Conservation (phyloP, 2,888 invertebrate species). For the Idaea aversata region DNA sequence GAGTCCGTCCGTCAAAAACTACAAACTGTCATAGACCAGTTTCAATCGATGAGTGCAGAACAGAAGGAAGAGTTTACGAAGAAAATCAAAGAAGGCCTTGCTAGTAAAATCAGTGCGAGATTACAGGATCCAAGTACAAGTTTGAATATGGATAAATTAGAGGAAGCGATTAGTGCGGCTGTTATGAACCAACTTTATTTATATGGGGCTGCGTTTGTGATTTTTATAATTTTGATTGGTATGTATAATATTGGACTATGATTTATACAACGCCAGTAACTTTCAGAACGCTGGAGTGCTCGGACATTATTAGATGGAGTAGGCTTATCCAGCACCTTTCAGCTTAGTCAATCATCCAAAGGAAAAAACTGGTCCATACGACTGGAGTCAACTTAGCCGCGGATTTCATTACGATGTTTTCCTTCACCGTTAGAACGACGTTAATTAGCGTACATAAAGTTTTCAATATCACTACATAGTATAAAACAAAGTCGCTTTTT, state of each 20-base stretch:
- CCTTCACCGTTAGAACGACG: no score
- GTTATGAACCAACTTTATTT: slow-evolving; percentile 50
- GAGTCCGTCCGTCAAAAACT: slow-evolving; percentile 52
- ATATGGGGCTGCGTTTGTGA: slow-evolving; percentile 43
- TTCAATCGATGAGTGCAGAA: slow-evolving; percentile 47
- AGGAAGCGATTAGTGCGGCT: slow-evolving; percentile 53
- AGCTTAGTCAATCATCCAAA: no score
- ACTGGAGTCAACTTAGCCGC: no score
- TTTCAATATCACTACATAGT: no score
- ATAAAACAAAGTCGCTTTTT: no score
- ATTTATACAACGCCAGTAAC: slow-evolving; percentile 5
- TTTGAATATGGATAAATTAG: slow-evolving; percentile 46
- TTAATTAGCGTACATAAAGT: no score
- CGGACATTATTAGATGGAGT: no score
- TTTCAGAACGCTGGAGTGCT: no score
- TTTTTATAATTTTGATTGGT: slow-evolving; percentile 59
- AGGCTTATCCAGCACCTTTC: no score
- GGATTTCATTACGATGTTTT: no score
- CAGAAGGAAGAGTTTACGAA: slow-evolving; percentile 56
- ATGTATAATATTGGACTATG: slow-evolving; percentile 29
- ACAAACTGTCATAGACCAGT: slow-evolving; percentile 49
- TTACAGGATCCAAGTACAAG: slow-evolving; percentile 45
- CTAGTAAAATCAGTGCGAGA: slow-evolving; percentile 48
- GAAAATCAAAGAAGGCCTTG: slow-evolving; percentile 59
- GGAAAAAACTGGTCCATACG: no score